These are phyloP conservation scores for Aphaenogaster floridana DNA, from an alignment of 1,140 invertebrate genomes.

Conservation along the genomic window DNA sequence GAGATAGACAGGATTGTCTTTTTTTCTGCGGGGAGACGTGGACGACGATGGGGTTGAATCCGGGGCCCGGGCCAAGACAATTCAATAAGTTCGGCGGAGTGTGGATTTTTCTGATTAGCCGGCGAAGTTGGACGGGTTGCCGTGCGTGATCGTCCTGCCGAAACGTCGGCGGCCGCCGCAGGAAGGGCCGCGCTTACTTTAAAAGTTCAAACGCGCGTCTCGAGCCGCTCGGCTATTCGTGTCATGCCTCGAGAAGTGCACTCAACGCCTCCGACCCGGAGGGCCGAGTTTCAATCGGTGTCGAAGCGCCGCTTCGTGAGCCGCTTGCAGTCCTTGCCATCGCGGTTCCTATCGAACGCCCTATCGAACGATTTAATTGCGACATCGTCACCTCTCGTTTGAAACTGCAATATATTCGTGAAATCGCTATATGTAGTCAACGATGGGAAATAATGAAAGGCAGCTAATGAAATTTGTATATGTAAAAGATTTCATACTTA, in stretches of 20 bases:
- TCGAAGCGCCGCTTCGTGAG: constrained; percentile 80
- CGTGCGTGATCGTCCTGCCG: constrained; percentile 83
- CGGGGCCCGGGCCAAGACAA: constrained; percentile 75
- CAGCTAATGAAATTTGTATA: not conserved
- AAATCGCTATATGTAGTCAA: not conserved
- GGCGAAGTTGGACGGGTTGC: constrained; percentile 80
- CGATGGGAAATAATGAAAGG: not conserved
- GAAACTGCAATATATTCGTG: not conserved
- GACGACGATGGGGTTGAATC: not conserved
- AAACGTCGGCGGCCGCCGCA: constrained; percentile 72
- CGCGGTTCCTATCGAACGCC: not conserved
- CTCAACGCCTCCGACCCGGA: constrained; percentile 77
- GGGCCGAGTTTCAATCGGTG: constrained; percentile 80
- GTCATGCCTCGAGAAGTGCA: constrained; percentile 79
- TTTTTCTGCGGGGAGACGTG: not conserved
- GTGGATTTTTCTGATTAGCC: constrained; percentile 86
- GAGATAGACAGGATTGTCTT: constrained; percentile 1
- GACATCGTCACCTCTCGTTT: not conserved
- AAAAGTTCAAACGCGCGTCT: constrained; percentile 73
- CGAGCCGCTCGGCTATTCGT: constrained; percentile 76
- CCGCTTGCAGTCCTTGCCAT: constrained; percentile 72
- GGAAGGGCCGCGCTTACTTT: constrained; percentile 75
- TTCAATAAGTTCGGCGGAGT: constrained; percentile 82
- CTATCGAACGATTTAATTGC: constrained; percentile 46
- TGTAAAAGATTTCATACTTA: not conserved